Evolutionary conservation across 2,113 vertebrate species (phyloP).

Genomic region (Porphyrio hochstetteri): DNA sequence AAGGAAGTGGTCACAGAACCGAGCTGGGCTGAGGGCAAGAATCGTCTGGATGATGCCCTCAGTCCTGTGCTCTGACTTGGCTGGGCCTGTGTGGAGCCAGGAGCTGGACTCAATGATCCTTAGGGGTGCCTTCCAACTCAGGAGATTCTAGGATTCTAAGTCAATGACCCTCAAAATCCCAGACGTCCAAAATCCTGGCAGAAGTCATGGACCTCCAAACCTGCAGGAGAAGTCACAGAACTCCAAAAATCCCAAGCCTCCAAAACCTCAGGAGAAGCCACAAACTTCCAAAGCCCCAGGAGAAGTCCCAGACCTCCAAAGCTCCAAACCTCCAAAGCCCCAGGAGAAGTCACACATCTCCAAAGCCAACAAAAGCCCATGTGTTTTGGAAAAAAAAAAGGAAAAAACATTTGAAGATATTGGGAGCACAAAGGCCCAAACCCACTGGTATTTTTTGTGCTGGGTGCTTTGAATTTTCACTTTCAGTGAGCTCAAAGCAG

Average conservation of each 20-base stretch:
- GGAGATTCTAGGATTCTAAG: not conserved
- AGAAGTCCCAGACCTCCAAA: not conserved
- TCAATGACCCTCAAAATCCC: accelerated
- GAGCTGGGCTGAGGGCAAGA: no score
- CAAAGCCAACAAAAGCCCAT: no score
- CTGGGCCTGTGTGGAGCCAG: no score
- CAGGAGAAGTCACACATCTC: not conserved
- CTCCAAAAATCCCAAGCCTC: not conserved
- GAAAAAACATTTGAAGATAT: no score
- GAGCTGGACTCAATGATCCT: no score
- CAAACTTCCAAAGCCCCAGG: not conserved
- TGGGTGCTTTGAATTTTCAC: not conserved
- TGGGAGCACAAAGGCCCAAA: not conserved
- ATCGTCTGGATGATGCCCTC: no score
- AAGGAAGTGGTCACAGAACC: no score
- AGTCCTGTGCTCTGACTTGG: no score
- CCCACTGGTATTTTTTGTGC: not conserved
- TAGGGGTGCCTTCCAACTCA: not conserved
- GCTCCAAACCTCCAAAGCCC: no score
- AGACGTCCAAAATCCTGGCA: not conserved
- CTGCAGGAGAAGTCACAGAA: not conserved
- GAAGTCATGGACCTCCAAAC: not conserved
- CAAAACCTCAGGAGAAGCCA: no score
- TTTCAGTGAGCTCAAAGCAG: not conserved
- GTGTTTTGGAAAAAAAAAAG: not conserved